Evolutionary conservation across 1,140 invertebrate genomes (phyloP).

Genomic region (Drosophila saltans): DNA sequence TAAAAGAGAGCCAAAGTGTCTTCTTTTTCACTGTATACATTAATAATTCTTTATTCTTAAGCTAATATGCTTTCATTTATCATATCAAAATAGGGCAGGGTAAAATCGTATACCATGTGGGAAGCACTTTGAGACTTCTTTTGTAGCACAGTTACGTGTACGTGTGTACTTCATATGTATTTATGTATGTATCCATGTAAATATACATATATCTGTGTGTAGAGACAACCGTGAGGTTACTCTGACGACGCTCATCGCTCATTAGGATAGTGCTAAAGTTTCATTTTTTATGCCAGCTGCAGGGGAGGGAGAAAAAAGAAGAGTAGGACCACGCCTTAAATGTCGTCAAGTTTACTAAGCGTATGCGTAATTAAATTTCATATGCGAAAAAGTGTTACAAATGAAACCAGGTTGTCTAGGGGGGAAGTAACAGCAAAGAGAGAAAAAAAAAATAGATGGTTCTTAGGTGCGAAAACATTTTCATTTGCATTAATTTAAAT

Average conservation of each 20-base stretch:
- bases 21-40: too few relatives aligned
- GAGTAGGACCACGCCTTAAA: conserved; percentile 6
- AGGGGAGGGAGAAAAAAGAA: neutral
- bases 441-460: neutral
- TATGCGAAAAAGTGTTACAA: conserved; percentile 39
- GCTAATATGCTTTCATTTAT: neutral
- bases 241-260: conserved; percentile 40
- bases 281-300: conserved; percentile 13
- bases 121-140: conserved; percentile 34
- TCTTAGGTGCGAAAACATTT: conserved; percentile 28
- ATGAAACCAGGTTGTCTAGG: conserved; percentile 57
- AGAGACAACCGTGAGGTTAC: conserved; percentile 1
- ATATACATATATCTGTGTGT: neutral
- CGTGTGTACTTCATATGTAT: conserved; percentile 11
- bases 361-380: conserved; percentile 77
- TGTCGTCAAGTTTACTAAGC: conserved; percentile 38
- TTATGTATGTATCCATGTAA: conserved; percentile 16
- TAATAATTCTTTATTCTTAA: neutral
- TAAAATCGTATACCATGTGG: conserved; percentile 11
- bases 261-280: conserved; percentile 61
- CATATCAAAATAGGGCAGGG: neutral
- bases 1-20: too few relatives aligned
- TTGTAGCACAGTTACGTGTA: conserved; percentile 10
- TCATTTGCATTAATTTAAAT: conserved; percentile 42
- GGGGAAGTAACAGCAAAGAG: too few relatives aligned